A percentile compares a stretch with the other conserved stretches of the same genome.
These are phyloP conservation scores for Drosophila biarmipes DNA, from an alignment of 1,140 invertebrate genomes.

Conservation along the genomic window DNA sequence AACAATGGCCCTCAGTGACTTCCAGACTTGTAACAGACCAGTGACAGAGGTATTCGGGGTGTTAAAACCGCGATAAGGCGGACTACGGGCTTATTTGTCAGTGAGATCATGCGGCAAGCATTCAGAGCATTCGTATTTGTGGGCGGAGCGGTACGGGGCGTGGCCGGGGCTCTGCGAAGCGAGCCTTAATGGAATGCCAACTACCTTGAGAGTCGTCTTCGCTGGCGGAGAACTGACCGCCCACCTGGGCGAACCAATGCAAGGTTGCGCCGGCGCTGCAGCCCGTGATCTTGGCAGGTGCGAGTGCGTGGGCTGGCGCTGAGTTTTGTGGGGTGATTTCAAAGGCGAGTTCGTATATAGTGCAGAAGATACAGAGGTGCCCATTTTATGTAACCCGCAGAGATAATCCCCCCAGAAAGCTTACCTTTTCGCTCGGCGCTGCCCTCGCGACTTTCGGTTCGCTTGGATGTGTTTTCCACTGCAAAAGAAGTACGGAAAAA, in stretches of 20 bases:
- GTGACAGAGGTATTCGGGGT: slow-evolving; percentile 11
- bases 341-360: slow-evolving; percentile 2
- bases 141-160: slow-evolving; percentile 6
- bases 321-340: slow-evolving; percentile 16
- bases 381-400: slow-evolving; percentile 61
- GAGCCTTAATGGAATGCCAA: slow-evolving; percentile 45
- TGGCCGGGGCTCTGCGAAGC: slow-evolving; percentile 2
- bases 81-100: slow-evolving; percentile 23
- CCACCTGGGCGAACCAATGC: slow-evolving; percentile 71
- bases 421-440: slow-evolving; percentile 83
- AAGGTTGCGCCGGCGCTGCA: slow-evolving; percentile 39
- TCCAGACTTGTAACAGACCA: slow-evolving; percentile 12
- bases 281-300: slow-evolving; percentile 34
- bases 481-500: slow-evolving; percentile 60
- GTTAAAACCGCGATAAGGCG: slow-evolving; percentile 27
- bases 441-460: slow-evolving; percentile 80
- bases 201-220: slow-evolving; percentile 72
- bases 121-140: slow-evolving; percentile 14
- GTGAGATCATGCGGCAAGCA: slow-evolving; percentile 57
- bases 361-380: slow-evolving; percentile 17
- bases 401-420: slow-evolving; percentile 36
- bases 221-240: slow-evolving; percentile 38
- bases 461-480: slow-evolving; percentile 83
- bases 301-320: slow-evolving; percentile 50
- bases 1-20: slow-evolving; percentile 2